phyloP scores from a whole-genome alignment of 2,888 invertebrate species.

The Andrena bicolor region DNA sequence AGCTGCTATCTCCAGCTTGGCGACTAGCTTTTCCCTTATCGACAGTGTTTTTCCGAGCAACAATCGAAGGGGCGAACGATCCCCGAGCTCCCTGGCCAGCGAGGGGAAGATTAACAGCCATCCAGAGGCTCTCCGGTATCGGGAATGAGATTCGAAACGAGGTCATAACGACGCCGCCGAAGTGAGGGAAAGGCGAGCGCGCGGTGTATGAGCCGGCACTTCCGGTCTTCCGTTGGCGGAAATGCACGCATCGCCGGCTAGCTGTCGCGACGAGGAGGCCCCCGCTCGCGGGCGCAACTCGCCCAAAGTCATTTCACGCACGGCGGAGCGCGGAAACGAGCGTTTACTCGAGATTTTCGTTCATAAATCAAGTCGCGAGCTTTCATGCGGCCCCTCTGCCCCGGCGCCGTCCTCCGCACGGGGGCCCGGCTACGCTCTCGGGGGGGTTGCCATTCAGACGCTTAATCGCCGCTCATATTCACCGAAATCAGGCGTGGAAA shows the following conservation, averaged over 20 bases:
- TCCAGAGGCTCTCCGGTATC: not conserved
- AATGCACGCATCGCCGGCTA: constrained; percentile 64
- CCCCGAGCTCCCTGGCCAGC: constrained; percentile 36
- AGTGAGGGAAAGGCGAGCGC: constrained; percentile 25
- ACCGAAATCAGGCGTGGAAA: constrained; percentile 36
- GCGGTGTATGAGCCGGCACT: constrained; percentile 47
- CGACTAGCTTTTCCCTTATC: not conserved
- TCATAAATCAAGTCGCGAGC: constrained; percentile 73
- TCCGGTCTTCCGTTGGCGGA: constrained; percentile 71
- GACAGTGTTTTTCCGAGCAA: too few species aligned
- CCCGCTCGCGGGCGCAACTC: constrained; percentile 62
- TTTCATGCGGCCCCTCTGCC: constrained; percentile 34
- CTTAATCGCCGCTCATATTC: constrained; percentile 51
- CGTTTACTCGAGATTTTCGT: constrained; percentile 77
- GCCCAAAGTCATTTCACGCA: constrained; percentile 81
- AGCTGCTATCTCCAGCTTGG: not conserved
- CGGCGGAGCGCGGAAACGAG: constrained; percentile 76
- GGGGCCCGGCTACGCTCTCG: constrained; percentile 8
- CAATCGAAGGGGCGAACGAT: too few species aligned
- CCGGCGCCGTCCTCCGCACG: not conserved
- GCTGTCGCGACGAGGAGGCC: constrained; percentile 59
- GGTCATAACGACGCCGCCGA: constrained; percentile 9
- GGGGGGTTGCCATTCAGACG: constrained; percentile 47
- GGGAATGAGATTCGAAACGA: not conserved
- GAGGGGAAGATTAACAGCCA: not conserved